Percentiles rank a stretch among this genome's conserved stretches.
phyloP scores from a whole-genome alignment of 2,797 vertebrate species.

The Acestrorhynchus altus region DNA sequence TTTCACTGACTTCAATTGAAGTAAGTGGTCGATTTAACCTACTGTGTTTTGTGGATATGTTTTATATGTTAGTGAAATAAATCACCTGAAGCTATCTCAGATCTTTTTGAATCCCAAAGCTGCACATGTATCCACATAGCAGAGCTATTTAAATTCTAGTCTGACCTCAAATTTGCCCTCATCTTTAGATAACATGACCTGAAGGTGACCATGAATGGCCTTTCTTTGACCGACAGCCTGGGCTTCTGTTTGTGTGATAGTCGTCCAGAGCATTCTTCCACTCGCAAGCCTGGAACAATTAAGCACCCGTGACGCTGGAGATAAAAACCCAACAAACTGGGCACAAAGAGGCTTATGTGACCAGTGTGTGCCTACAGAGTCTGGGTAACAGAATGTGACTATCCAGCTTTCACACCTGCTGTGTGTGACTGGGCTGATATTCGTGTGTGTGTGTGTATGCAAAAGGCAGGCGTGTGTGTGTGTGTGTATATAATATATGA shows the following conservation, averaged over 20 bases:
- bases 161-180: constrained; percentile 4
- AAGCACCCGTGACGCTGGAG: constrained; percentile 2
- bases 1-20: too few species aligned
- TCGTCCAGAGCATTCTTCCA: constrained; percentile 31
- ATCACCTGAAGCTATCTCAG: not conserved
- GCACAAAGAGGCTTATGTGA: constrained; percentile 9
- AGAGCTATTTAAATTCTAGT: constrained; percentile 4
- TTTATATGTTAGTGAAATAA: not conserved
- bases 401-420: constrained; percentile 20
- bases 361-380: not conserved
- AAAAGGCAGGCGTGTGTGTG: too few species aligned
- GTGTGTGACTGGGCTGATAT: not conserved
- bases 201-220: constrained; percentile 27
- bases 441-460: too few species aligned
- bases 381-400: not conserved
- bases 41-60: too few species aligned
- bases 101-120: not conserved
- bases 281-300: constrained; percentile 12
- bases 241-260: constrained; percentile 34
- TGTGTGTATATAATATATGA: too few species aligned
- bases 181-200: not conserved
- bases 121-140: not conserved
- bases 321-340: constrained; percentile 10
- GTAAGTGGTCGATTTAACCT: too few species aligned
- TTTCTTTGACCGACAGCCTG: constrained; percentile 33